These are phyloP conservation scores for Bombyx huttoni DNA, from an alignment of 2,888 invertebrate species.

Conservation along the genomic window DNA sequence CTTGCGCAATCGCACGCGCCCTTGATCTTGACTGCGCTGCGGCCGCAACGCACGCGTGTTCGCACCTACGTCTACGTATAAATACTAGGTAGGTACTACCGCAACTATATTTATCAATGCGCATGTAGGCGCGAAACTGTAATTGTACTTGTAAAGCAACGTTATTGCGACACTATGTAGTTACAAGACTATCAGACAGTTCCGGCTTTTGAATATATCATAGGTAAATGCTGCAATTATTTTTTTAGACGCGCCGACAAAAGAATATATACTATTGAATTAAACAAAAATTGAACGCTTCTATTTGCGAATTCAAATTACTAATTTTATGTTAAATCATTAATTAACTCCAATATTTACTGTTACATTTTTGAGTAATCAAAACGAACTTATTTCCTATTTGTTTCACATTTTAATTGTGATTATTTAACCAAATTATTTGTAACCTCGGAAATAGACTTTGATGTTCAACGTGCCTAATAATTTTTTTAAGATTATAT, in stretches of 20 bases:
- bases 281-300: too few relatives aligned
- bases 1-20: conserved; percentile 68
- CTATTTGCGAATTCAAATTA: too few relatives aligned
- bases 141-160: conserved; percentile 40
- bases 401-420: too few relatives aligned
- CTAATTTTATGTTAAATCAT: too few relatives aligned
- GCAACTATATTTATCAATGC: conserved; percentile 59
- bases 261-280: neutral
- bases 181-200: conserved; percentile 40
- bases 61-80: conserved; percentile 44
- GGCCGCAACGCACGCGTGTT: conserved; percentile 60
- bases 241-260: conserved; percentile 18
- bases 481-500: too few relatives aligned
- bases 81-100: conserved; percentile 36
- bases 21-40: conserved; percentile 74
- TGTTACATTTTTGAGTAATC: too few relatives aligned
- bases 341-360: too few relatives aligned
- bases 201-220: conserved; percentile 31
- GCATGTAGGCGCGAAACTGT: conserved; percentile 55
- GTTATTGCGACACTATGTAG: conserved; percentile 35
- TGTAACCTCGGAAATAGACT: too few relatives aligned
- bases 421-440: too few relatives aligned
- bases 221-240: conserved; percentile 28
- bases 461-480: too few relatives aligned
- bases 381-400: too few relatives aligned